phyloP scores from a whole-genome alignment of 2,888 invertebrate species.

The Synergus umbraculus region DNA sequence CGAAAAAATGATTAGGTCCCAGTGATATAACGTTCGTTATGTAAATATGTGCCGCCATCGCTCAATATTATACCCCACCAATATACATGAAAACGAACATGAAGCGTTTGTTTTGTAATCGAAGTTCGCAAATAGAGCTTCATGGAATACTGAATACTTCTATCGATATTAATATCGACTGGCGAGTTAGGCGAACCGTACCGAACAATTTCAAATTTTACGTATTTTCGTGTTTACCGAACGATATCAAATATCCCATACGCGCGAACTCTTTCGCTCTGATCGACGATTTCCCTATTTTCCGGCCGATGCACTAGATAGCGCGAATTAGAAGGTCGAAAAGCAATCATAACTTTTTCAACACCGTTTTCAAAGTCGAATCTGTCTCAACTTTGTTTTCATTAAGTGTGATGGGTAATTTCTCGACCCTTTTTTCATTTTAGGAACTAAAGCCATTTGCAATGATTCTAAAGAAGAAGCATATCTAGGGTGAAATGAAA shows the following conservation, averaged over 20 bases:
- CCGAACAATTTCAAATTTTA: conserved; percentile 56
- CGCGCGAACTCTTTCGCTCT: conserved; percentile 26
- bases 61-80: conserved; percentile 54
- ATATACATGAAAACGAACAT: conserved; percentile 16
- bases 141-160: conserved; percentile 53
- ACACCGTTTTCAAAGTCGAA: conserved; percentile 11
- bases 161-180: conserved; percentile 53
- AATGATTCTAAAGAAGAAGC: neutral
- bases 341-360: conserved; percentile 21
- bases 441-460: neutral
- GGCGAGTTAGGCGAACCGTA: conserved; percentile 43
- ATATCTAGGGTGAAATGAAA: neutral
- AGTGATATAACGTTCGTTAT: conserved; percentile 59
- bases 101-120: conserved; percentile 67
- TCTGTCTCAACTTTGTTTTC: neutral
- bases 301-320: conserved; percentile 25
- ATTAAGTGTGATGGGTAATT: too few species aligned
- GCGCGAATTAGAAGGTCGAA: conserved; percentile 25
- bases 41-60: conserved; percentile 62
- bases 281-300: conserved; percentile 34
- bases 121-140: conserved; percentile 65
- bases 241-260: conserved; percentile 56
- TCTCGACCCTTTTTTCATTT: neutral
- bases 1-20: conserved; percentile 29
- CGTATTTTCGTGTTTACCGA: conserved; percentile 57